Percentiles rank a stretch among this genome's conserved stretches.
These are phyloP conservation scores for Torymus aiolomorphi DNA, from an alignment of 2,888 invertebrate species.

Conservation along the genomic window DNA sequence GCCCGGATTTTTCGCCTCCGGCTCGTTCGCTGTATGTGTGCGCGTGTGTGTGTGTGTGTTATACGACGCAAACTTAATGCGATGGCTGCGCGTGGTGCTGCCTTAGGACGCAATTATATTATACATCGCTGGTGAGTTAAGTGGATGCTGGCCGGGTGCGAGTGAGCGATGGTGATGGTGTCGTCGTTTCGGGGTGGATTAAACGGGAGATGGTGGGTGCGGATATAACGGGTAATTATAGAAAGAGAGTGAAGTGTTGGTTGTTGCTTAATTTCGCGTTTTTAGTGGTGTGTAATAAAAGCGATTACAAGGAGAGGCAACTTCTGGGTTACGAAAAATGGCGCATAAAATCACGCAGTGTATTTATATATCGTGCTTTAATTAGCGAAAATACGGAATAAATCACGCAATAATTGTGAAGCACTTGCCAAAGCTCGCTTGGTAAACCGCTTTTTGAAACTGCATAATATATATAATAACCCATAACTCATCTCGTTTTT, in stretches of 20 bases:
- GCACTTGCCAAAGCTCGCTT: background rate
- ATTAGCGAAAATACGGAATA: conserved; percentile 32
- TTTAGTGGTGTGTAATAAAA: too few relatives aligned
- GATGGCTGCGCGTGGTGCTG: conserved; percentile 1
- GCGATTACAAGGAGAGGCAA: too few relatives aligned
- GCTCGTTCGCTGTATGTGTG: too few relatives aligned
- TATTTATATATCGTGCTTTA: conserved; percentile 24
- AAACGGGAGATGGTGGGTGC: too few relatives aligned
- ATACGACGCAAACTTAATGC: conserved; percentile 33
- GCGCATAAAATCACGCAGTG: background rate
- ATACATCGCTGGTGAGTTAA: conserved; percentile 25
- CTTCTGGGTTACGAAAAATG: too few relatives aligned
- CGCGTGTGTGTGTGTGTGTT: too few relatives aligned
- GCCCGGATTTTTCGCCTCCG: too few relatives aligned
- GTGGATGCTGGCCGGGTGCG: background rate
- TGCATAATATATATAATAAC: conserved; percentile 9
- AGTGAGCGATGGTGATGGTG: too few relatives aligned
- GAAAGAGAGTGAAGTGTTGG: too few relatives aligned
- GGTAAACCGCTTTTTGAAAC: background rate
- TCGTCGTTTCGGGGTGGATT: too few relatives aligned
- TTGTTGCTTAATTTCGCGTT: too few relatives aligned
- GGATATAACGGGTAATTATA: too few relatives aligned
- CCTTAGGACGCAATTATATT: conserved; percentile 39
- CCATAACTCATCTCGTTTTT: conserved; percentile 27
- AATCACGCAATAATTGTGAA: conserved; percentile 34